phyloP scores from a whole-genome alignment of 2,888 invertebrate genomes.

The Pseudeuparius sepicola region DNA sequence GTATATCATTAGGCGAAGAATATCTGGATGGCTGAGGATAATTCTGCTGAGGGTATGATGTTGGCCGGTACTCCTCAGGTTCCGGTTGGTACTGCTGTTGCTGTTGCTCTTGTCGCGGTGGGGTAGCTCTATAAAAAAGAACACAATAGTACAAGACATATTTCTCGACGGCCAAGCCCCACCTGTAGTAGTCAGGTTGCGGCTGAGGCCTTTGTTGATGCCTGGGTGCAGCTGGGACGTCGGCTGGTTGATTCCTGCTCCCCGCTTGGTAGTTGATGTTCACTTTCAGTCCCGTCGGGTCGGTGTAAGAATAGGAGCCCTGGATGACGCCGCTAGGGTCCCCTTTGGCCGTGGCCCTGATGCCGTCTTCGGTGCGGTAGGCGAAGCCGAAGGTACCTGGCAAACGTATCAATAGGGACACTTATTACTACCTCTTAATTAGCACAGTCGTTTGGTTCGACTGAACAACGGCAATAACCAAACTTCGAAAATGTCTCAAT shows the following conservation, averaged over 20 bases:
- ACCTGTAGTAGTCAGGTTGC: no score
- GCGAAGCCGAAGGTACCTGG: slow-evolving; percentile 38
- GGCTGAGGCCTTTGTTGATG: slow-evolving; percentile 14
- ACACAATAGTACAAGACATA: no score
- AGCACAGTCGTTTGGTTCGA: not conserved
- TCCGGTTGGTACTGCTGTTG: no score
- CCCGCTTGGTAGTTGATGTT: slow-evolving; percentile 40
- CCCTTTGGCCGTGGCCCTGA: slow-evolving; percentile 36
- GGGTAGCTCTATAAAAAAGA: no score
- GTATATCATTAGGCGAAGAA: no score
- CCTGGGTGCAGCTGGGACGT: slow-evolving; percentile 12
- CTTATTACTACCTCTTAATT: not conserved
- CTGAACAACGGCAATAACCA: no score
- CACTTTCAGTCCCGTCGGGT: slow-evolving; percentile 38
- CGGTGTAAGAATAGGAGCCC: slow-evolving; percentile 38
- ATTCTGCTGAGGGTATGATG: no score
- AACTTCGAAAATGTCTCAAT: no score
- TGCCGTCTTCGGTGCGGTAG: slow-evolving; percentile 39
- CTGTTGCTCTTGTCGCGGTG: no score
- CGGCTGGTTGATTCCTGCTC: slow-evolving; percentile 28
- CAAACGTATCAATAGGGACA: not conserved
- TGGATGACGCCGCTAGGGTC: slow-evolving; percentile 36
- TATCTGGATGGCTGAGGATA: no score
- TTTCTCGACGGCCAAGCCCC: no score
- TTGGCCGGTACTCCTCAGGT: no score